Conservation (phyloP, 2,888 invertebrate genomes). For the Sesamia inferens region DNA sequence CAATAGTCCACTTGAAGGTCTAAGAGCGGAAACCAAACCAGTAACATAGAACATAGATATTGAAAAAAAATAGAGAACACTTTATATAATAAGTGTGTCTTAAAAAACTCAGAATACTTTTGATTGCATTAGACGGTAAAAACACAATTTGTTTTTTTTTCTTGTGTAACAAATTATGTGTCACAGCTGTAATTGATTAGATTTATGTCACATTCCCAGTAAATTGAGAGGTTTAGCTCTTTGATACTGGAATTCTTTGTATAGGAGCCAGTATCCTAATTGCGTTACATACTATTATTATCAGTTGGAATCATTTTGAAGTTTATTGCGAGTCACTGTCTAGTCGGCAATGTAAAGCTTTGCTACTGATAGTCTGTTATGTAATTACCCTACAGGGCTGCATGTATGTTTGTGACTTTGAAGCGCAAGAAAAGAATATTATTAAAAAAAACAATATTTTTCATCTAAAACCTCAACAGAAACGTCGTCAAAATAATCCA, state of each 20-base stretch:
- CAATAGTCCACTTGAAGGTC: too few relatives aligned
- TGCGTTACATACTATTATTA: too few relatives aligned
- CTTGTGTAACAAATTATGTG: neutral
- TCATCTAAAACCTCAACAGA: constrained; percentile 1
- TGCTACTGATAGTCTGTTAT: too few relatives aligned
- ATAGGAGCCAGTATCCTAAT: neutral
- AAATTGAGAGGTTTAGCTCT: neutral
- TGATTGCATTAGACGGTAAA: too few relatives aligned
- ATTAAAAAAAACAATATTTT: too few relatives aligned
- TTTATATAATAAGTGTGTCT: neutral
- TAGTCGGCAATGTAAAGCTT: too few relatives aligned
- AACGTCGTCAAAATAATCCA: neutral
- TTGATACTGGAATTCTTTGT: neutral
- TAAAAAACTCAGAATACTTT: neutral
- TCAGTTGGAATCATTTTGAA: too few relatives aligned
- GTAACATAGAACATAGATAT: too few relatives aligned
- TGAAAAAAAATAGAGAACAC: neutral
- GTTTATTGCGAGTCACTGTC: too few relatives aligned
- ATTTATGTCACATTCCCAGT: neutral
- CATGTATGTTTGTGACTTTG: neutral
- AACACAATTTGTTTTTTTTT: too few relatives aligned
- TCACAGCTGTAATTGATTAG: neutral
- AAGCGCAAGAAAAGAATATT: neutral
- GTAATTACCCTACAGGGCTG: too few relatives aligned
- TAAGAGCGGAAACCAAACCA: too few relatives aligned